These are phyloP conservation scores for Dipus sagitta DNA, from an alignment of 2,797 vertebrate species.

Conservation along the genomic window DNA sequence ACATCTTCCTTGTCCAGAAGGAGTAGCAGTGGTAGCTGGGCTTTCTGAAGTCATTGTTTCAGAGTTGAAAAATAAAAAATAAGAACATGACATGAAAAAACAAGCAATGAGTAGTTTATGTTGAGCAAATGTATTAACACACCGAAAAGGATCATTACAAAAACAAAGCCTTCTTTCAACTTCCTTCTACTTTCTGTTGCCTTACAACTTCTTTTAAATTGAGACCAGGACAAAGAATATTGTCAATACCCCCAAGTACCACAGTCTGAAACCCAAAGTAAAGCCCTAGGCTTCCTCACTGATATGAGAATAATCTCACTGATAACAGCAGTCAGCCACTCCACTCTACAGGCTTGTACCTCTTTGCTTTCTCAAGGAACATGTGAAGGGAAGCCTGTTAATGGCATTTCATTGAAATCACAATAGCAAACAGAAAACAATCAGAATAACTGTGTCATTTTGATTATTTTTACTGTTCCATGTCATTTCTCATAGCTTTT, in stretches of 20 bases:
- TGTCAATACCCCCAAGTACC: background rate
- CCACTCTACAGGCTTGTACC: background rate
- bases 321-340: background rate
- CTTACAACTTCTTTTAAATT: background rate
- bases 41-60: background rate
- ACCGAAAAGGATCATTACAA: background rate
- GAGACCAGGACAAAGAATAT: background rate
- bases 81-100: background rate
- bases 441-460: background rate
- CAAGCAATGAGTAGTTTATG: background rate
- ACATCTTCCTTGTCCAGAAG: slow-evolving; percentile 51
- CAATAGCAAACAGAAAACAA: background rate
- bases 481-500: background rate
- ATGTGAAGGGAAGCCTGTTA: background rate
- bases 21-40: background rate
- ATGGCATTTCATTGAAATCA: background rate
- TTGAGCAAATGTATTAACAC: background rate
- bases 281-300: background rate
- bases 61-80: background rate
- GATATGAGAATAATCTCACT: background rate
- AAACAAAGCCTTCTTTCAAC: background rate
- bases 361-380: background rate
- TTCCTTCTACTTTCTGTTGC: background rate
- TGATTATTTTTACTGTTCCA: background rate
- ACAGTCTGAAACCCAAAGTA: background rate